Conservation (phyloP, 2,797 vertebrate species). For the Heterohyrax brucei region DNA sequence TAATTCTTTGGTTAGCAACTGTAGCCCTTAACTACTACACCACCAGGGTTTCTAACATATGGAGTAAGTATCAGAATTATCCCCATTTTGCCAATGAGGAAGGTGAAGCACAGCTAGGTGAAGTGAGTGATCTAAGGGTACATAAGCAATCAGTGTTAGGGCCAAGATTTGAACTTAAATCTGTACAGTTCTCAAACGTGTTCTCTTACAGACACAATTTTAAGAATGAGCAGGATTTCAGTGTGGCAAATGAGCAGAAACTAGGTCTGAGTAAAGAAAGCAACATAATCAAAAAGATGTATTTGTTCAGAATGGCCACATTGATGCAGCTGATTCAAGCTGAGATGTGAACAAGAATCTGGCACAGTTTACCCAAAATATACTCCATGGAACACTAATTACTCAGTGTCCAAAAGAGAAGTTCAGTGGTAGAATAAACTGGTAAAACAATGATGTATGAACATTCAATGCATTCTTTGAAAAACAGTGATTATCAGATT, state of each 20-base stretch:
- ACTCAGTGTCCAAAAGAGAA: neutral
- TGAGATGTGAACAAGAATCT: neutral
- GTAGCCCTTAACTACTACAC: too few species aligned
- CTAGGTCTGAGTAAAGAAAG: neutral
- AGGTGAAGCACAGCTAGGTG: neutral
- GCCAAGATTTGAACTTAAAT: constrained; percentile 24
- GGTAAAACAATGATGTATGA: neutral
- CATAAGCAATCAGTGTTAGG: neutral
- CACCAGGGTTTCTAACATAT: neutral
- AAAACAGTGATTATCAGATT: neutral
- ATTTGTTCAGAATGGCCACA: neutral
- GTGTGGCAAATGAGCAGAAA: neutral
- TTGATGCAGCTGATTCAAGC: neutral
- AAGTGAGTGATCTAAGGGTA: constrained; percentile 6
- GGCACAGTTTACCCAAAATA: neutral
- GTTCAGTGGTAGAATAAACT: neutral
- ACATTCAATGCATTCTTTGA: neutral
- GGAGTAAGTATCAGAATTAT: neutral
- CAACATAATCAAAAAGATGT: neutral
- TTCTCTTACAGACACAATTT: constrained; percentile 15
- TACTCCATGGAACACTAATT: neutral
- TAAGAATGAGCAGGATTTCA: constrained; percentile 22
- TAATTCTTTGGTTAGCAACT: too few species aligned
- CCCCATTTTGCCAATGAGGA: constrained; percentile 5
- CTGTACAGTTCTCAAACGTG: neutral